Base-by-base conservation (phyloP, 2,797 vertebrate genomes). In the Halcyon chelicuti region DNA sequence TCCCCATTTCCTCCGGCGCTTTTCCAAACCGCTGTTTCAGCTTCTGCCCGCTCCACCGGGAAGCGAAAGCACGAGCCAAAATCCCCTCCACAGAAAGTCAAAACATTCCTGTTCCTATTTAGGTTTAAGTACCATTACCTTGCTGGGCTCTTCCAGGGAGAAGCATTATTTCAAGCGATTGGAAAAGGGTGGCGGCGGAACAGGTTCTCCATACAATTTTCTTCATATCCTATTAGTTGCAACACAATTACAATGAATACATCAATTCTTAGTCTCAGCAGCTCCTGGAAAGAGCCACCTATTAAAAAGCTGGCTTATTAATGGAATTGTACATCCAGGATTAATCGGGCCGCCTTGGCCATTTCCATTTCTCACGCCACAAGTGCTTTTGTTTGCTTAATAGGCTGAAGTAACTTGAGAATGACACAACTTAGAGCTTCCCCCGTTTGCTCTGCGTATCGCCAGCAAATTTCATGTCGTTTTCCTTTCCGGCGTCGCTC, bases 351-450 rank as follows among this genome's bases (percentile, higher is more conserved):
- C n/a, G 80, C 17, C 1, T 85, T 88, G 97, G 96, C 97, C 97
- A 98, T 98, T 98, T 98, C 97, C 97, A 98, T 98, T 98, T 98
- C 98, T 98, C 98, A 98, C 97, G 98, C 98, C 96, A 95, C 98
- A 97, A 97, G 97, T 98, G 97, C 98, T 98, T 98, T 98, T 98
- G 98, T 98, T 98, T 97, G 97, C 97, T 98, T 98, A 98, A 98
- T 98, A 97, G 97, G 96, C 97, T 98, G 97, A 98, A 98, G 98
- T 97, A 97, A 97, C 97, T 98, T 95, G 97, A 97, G 97, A 97
- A 97, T 87, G 97, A 96, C 97, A 97, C 97, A 98, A 98, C 97
- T 98, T 89, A 86, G 94, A 96, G 96, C 97, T 91, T 94, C 94
- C 96, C 95, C 97, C 97, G 91, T 97, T 97, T 97, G 97, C 97